phyloP scores from a whole-genome alignment of 2,888 invertebrate species.

The Dexiosoma caninum region DNA sequence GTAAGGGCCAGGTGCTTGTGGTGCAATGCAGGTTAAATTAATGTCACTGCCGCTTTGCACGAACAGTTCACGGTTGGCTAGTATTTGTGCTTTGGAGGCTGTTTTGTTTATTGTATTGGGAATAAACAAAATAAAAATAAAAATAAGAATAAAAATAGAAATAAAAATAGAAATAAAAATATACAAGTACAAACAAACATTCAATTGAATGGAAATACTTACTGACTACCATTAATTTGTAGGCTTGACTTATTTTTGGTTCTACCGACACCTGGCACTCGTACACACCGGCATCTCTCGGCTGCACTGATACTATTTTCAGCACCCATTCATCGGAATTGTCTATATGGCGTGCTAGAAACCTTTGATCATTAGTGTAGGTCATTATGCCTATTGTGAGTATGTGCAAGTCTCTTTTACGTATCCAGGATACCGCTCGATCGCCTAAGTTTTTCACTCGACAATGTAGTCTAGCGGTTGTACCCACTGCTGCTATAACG shows the following conservation, averaged over 20 bases:
- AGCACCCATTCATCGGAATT: constrained; percentile 86
- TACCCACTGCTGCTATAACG: constrained; percentile 90
- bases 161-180: not conserved
- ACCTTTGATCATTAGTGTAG: constrained; percentile 86
- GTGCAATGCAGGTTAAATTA: constrained; percentile 92
- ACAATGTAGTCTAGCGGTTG: constrained; percentile 90
- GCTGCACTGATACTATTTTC: constrained; percentile 84
- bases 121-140: too few relatives aligned
- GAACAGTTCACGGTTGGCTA: constrained; percentile 90
- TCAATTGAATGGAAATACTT: constrained; percentile 74
- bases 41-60: constrained; percentile 94
- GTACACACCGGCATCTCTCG: constrained; percentile 84
- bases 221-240: constrained; percentile 81
- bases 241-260: constrained; percentile 87
- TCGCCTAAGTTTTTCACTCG: constrained; percentile 90
- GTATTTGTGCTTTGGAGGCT: constrained; percentile 94
- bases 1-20: constrained; percentile 83
- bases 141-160: not conserved
- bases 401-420: constrained; percentile 85
- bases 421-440: constrained; percentile 89
- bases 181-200: not conserved
- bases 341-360: constrained; percentile 84
- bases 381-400: constrained; percentile 85
- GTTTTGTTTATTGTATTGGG: too few relatives aligned
- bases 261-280: constrained; percentile 89